Evolutionary conservation across 2,888 invertebrate genomes (phyloP), one percentile per base, ranked within the genome.

Genomic region (Spodoptera littoralis): DNA sequence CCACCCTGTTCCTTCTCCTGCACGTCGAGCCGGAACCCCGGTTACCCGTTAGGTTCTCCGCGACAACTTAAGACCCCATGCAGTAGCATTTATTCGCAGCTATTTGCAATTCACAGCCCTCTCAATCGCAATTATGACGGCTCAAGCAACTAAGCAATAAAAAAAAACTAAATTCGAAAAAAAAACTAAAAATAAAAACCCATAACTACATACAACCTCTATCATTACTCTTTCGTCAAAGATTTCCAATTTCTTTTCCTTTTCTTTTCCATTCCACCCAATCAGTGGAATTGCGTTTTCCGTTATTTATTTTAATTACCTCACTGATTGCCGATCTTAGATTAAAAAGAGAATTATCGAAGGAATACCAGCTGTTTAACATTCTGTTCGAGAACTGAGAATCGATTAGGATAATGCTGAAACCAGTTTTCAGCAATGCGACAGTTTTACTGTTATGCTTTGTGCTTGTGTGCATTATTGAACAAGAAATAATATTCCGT

Each of bases 291-390:
- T 58, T 30, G 58, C 4, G 73, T 65, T 52, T 18, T 24, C 41
- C 54, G 24, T 77, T 76, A 71, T 71, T 76, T 76, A 79, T 65
- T 71, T 66, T 60, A 66, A 79, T 66, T 56, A 60, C 67, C 30
- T 46, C 12, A 11, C 51, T 72, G 77, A 75, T 62, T 73, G 67
- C 50, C 48, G 58, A 72, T 54, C 48, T 62, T 50, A 49, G 66
- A 73, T 77, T 65, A 65, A 66, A 70, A 57, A 43, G 55, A 66
- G 53, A 72, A 58, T 64, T 69, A 52, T 48, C 0, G 44, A 11
- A 36, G 36, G 24, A 55, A 50, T 45, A 48, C 36, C 47, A 62
- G 50, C 63, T 73, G 53, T 5, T 79, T 58, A 58, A 48, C 45
- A 76, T 76, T 76, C 77, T 22, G 41, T 4, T n/a, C 73, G 27